Evolutionary conservation across 2,113 vertebrate species (phyloP).

Genomic region (Trematomus loennbergii): DNA sequence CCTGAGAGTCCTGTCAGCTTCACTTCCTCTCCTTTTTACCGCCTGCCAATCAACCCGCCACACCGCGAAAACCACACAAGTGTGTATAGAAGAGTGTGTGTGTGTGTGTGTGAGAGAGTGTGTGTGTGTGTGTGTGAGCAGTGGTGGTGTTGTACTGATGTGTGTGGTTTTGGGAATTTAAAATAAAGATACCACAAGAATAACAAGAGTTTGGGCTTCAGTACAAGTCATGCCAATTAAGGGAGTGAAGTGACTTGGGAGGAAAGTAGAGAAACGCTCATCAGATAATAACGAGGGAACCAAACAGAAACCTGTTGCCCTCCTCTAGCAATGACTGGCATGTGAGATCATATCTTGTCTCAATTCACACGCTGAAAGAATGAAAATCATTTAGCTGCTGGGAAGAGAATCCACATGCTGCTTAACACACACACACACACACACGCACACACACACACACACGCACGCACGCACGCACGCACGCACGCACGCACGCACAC

Average conservation of each 20-base stretch:
- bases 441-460: constrained; percentile 10
- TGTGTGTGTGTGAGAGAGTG: too few species aligned
- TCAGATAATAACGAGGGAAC: constrained; percentile 21
- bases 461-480: constrained; percentile 2
- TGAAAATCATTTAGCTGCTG: constrained; percentile 74
- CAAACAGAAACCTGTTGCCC: constrained; percentile 28
- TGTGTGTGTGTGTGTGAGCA: background rate
- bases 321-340: constrained; percentile 45
- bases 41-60: constrained; percentile 73
- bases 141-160: background rate
- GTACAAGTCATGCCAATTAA: background rate
- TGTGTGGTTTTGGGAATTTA: constrained; percentile 1
- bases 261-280: constrained; percentile 6
- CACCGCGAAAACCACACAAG: constrained; percentile 36
- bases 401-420: constrained; percentile 58
- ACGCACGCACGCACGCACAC: constrained; percentile 7
- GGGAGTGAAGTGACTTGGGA: background rate
- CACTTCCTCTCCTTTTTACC: constrained; percentile 77
- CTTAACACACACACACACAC: background rate
- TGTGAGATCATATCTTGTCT: constrained; percentile 63
- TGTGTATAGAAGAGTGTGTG: background rate
- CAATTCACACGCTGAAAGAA: constrained; percentile 74
- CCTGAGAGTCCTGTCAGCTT: constrained; percentile 78
- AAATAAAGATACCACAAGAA: background rate
- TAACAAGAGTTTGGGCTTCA: background rate